A percentile compares a stretch with the other conserved stretches of the same genome.
Evolutionary conservation across 2,888 invertebrate genomes (phyloP).

Genomic region (Acrocyrtus sp.): DNA sequence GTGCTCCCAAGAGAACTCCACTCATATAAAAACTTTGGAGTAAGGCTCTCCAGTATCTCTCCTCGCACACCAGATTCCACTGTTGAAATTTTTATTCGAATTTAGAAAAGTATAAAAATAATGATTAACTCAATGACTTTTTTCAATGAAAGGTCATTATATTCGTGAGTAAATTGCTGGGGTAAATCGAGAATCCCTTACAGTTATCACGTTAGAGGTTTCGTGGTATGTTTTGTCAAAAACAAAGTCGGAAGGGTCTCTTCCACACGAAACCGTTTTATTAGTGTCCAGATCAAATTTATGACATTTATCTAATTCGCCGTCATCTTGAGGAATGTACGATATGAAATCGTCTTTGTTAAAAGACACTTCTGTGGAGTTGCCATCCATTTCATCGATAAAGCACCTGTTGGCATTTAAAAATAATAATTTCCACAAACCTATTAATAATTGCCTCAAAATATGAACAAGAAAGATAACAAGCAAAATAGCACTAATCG

Average conservation of each 20-base stretch:
- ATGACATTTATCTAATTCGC: slow-evolving; percentile 74
- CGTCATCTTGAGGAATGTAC: slow-evolving; percentile 73
- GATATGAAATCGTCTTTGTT: slow-evolving; percentile 52
- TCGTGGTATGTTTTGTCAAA: slow-evolving; percentile 79
- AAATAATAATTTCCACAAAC: no score
- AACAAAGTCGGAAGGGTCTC: slow-evolving; percentile 72
- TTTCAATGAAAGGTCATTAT: no score
- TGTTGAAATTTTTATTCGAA: slow-evolving; percentile 67
- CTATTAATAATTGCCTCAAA: no score
- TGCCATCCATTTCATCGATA: slow-evolving; percentile 48
- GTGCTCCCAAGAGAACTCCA: slow-evolving; percentile 83
- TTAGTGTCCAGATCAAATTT: slow-evolving; percentile 58
- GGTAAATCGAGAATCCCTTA: slow-evolving; percentile 53
- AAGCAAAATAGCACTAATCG: not conserved
- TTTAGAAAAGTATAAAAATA: no score
- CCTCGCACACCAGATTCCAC: slow-evolving; percentile 84
- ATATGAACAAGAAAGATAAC: no score
- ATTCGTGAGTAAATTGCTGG: no score
- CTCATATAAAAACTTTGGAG: slow-evolving; percentile 80
- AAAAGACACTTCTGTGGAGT: slow-evolving; percentile 24
- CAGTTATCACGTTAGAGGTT: slow-evolving; percentile 77
- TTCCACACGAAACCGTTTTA: slow-evolving; percentile 63
- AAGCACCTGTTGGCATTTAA: no score
- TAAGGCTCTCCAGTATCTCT: slow-evolving; percentile 82
- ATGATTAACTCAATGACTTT: not conserved